Evolutionary conservation across 2,113 vertebrate species (phyloP).

Genomic region (Poeciliopsis retropinna): DNA sequence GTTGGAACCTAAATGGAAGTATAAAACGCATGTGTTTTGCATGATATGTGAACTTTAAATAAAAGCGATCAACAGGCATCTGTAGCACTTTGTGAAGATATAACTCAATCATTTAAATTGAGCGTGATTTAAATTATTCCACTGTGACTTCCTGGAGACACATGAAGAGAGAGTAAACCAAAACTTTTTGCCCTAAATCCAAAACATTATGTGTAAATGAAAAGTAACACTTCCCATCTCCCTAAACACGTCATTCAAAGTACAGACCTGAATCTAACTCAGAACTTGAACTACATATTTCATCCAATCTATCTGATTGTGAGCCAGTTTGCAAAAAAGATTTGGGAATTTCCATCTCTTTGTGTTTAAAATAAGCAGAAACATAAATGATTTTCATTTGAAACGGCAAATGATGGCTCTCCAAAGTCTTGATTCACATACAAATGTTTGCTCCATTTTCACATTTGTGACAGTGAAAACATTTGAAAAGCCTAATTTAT

Average conservation of each 20-base stretch:
- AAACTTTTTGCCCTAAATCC: not conserved
- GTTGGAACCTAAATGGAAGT: too few relatives aligned
- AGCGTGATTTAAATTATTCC: not conserved
- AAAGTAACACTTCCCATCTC: not conserved
- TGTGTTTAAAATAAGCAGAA: too few relatives aligned
- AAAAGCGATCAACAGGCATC: not conserved
- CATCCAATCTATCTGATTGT: too few relatives aligned
- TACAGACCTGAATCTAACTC: too few relatives aligned
- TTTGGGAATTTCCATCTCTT: too few relatives aligned
- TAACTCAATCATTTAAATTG: not conserved
- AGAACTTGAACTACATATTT: too few relatives aligned
- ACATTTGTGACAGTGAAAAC: not conserved
- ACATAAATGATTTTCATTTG: too few relatives aligned
- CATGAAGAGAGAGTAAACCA: not conserved
- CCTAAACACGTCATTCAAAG: not conserved
- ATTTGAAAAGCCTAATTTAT: not conserved
- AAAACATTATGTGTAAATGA: not conserved
- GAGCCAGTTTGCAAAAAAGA: too few relatives aligned
- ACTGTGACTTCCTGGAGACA: not conserved
- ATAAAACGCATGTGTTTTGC: too few relatives aligned
- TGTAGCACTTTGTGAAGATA: not conserved
- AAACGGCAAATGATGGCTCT: not conserved
- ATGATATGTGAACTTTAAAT: too few relatives aligned
- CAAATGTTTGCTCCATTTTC: not conserved
- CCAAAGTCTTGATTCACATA: too few relatives aligned